phyloP scores from a whole-genome alignment of 2,888 invertebrate species.

The Zygothrica quintamaculata region DNA sequence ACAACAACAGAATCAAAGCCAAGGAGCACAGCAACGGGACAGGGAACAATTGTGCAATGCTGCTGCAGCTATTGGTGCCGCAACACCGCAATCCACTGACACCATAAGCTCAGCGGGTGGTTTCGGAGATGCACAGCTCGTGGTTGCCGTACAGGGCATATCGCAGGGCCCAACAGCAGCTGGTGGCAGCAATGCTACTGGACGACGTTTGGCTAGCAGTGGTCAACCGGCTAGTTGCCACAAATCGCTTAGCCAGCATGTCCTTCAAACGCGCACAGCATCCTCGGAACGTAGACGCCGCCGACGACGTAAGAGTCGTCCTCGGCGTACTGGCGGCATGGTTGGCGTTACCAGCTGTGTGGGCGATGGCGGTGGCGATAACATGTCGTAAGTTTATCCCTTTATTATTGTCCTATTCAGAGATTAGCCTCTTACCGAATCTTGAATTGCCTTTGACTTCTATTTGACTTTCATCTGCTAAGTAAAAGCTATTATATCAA shows the following conservation, averaged over 20 bases:
- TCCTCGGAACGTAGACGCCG: constrained; percentile 83
- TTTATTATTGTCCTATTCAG: not conserved
- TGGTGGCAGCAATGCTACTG: constrained; percentile 82
- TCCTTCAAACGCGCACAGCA: constrained; percentile 82
- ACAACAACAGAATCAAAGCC: constrained; percentile 26
- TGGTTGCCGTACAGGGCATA: constrained; percentile 81
- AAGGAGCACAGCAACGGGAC: constrained; percentile 21
- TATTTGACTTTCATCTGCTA: too few species aligned
- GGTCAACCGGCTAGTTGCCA: constrained; percentile 66
- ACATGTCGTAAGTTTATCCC: constrained; percentile 81
- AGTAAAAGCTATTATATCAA: too few species aligned
- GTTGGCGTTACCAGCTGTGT: constrained; percentile 80
- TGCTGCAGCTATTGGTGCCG: constrained; percentile 32
- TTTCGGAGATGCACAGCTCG: constrained; percentile 82
- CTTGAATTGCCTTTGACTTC: too few species aligned
- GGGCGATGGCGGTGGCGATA: constrained; percentile 78
- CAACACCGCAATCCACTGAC: constrained; percentile 81
- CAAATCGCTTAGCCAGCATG: constrained; percentile 84
- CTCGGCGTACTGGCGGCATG: constrained; percentile 82
- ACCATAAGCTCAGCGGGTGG: constrained; percentile 83
- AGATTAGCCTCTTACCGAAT: not conserved
- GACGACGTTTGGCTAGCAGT: constrained; percentile 82
- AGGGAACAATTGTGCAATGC: constrained; percentile 20
- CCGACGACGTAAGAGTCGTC: constrained; percentile 83
- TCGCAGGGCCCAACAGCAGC: constrained; percentile 27